These are phyloP conservation scores for Andrena trimmerana DNA, from an alignment of 2,888 invertebrate species.

Conservation along the genomic window DNA sequence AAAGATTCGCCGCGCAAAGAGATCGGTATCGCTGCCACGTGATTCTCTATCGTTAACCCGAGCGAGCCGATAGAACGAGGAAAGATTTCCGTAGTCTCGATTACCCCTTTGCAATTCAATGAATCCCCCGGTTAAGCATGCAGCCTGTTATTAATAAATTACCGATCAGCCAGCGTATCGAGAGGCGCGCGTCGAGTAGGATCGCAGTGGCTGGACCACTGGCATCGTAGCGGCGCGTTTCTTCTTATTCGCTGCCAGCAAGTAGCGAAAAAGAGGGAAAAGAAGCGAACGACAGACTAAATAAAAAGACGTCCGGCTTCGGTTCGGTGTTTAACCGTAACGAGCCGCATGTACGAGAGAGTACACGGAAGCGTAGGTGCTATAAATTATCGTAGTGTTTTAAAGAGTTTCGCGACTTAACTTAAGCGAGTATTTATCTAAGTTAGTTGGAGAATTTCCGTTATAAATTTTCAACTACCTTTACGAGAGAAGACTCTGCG, in stretches of 20 bases:
- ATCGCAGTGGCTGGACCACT: slow-evolving; percentile 59
- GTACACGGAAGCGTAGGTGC: not conserved
- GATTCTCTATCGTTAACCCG: no score
- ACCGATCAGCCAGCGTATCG: not conserved
- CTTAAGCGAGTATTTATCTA: slow-evolving; percentile 14
- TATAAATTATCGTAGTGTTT: slow-evolving; percentile 13
- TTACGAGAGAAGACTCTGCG: not conserved
- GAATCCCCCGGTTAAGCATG: not conserved
- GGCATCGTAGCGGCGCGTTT: not conserved
- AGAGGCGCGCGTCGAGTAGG: not conserved
- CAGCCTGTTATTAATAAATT: slow-evolving; percentile 18
- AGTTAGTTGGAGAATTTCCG: not conserved
- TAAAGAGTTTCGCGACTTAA: slow-evolving; percentile 10
- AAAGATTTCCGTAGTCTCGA: not conserved
- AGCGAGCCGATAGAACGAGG: not conserved
- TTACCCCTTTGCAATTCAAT: not conserved
- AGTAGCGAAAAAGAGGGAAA: no score
- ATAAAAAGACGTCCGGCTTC: not conserved
- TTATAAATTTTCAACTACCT: not conserved
- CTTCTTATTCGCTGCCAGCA: not conserved
- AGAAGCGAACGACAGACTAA: not conserved
- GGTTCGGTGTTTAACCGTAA: not conserved
- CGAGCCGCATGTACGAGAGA: slow-evolving; percentile 3
- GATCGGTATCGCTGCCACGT: no score
- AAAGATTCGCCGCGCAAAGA: no score